A percentile compares a stretch with the other conserved stretches of the same genome.
phyloP scores from a whole-genome alignment of 2,888 invertebrate species.

The Copidosoma aretas region DNA sequence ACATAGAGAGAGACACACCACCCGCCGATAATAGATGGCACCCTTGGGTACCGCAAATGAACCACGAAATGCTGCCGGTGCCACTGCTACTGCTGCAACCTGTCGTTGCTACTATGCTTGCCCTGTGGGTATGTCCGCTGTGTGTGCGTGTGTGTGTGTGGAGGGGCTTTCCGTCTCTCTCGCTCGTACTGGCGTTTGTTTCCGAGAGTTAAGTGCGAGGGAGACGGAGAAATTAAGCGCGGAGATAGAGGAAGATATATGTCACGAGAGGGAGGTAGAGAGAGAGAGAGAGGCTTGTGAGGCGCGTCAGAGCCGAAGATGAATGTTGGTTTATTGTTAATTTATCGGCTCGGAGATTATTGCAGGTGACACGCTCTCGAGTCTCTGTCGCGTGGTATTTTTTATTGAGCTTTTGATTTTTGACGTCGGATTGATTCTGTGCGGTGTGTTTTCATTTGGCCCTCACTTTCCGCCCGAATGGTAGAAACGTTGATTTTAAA shows the following conservation, averaged over 20 bases:
- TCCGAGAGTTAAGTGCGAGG: slow-evolving; percentile 8
- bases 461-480: too few relatives aligned
- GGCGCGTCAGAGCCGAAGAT: slow-evolving; percentile 3
- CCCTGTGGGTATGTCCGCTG: too few relatives aligned
- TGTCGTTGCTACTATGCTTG: slow-evolving; percentile 56
- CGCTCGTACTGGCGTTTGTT: slow-evolving; percentile 6
- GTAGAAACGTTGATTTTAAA: too few relatives aligned
- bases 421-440: too few relatives aligned
- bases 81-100: slow-evolving; percentile 50
- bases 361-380: neutral
- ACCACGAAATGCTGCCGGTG: slow-evolving; percentile 62
- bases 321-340: slow-evolving; percentile 23
- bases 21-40: slow-evolving; percentile 61
- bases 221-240: slow-evolving; percentile 32
- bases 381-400: neutral
- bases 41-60: slow-evolving; percentile 64
- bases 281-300: slow-evolving; percentile 19
- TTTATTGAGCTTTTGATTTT: too few relatives aligned
- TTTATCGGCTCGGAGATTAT: slow-evolving; percentile 14
- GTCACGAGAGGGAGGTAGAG: slow-evolving; percentile 24
- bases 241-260: neutral
- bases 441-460: too few relatives aligned
- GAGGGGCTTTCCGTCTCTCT: slow-evolving; percentile 13
- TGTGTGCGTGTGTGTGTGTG: too few relatives aligned
- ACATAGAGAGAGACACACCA: slow-evolving; percentile 26